These are phyloP conservation scores for Xiphophorus birchmanni DNA, from an alignment of 2,797 vertebrate species.

Conservation along the genomic window DNA sequence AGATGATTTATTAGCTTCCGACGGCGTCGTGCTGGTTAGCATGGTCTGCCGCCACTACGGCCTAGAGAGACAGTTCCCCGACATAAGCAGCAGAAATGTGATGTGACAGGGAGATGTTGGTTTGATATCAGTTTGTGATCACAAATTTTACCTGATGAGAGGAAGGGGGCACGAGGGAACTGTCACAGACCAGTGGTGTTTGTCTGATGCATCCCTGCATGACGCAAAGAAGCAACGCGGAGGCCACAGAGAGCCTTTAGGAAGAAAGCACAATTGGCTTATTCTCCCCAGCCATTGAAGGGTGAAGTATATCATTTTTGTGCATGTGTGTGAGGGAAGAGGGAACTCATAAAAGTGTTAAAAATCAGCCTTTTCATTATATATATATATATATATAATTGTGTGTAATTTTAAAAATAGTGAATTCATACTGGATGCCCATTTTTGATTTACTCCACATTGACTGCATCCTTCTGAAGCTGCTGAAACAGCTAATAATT, in stretches of 20 bases:
- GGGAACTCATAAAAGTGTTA: not conserved
- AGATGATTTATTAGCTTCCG: slow-evolving; percentile 82
- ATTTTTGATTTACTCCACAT: not conserved
- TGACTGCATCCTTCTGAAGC: not conserved
- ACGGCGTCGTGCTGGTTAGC: slow-evolving; percentile 72
- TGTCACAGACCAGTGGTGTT: slow-evolving; percentile 54
- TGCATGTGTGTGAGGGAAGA: too few relatives aligned
- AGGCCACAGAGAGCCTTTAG: slow-evolving; percentile 34
- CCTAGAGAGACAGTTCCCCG: slow-evolving; percentile 65
- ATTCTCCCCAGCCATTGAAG: not conserved
- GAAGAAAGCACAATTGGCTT: slow-evolving; percentile 1
- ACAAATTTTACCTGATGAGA: slow-evolving; percentile 66
- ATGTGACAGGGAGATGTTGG: slow-evolving; percentile 67
- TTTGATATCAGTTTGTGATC: slow-evolving; percentile 74
- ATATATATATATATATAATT: not conserved
- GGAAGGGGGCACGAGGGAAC: slow-evolving; percentile 47
- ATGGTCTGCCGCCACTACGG: slow-evolving; percentile 65
- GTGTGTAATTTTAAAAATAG: not conserved
- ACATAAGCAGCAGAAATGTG: slow-evolving; percentile 64
- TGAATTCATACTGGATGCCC: not conserved
- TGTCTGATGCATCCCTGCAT: slow-evolving; percentile 39
- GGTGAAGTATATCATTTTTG: not conserved
- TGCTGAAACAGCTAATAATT: not conserved
- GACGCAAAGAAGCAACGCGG: slow-evolving; percentile 28
- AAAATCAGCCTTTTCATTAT: not conserved